Evolutionary conservation across 2,888 invertebrate species (phyloP).

Genomic region (Leptinotarsa peninsularis): DNA sequence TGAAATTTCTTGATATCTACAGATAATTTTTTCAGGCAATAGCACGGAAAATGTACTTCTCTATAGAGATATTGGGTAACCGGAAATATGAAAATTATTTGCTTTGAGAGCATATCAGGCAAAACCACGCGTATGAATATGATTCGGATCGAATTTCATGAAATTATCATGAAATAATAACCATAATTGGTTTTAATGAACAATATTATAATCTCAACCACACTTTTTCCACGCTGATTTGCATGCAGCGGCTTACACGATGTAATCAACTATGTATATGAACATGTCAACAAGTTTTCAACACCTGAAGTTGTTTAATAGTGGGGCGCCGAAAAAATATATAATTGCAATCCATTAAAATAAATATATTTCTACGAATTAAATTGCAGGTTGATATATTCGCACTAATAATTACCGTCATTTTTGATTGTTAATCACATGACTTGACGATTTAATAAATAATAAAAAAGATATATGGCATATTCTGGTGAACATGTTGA

Average conservation of each 20-base stretch:
- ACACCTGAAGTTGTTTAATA: background rate
- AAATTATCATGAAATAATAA: too few species aligned
- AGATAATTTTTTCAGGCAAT: too few species aligned
- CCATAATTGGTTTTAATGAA: background rate
- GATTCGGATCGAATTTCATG: too few species aligned
- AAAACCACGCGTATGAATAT: too few species aligned
- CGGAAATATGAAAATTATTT: too few species aligned
- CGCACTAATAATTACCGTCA: background rate
- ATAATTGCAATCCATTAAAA: background rate
- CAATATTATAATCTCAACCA: background rate
- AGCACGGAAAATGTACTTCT: too few species aligned
- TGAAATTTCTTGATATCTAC: too few species aligned
- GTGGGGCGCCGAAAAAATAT: background rate
- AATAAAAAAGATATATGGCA: background rate
- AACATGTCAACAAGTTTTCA: conserved; percentile 3
- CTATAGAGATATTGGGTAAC: too few species aligned
- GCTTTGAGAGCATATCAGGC: too few species aligned
- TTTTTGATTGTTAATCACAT: background rate
- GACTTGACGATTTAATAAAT: background rate
- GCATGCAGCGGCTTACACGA: background rate
- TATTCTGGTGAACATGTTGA: background rate
- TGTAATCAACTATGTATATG: conserved; percentile 9
- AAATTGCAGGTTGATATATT: background rate
- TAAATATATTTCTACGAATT: background rate
- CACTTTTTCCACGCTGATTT: background rate